Evolutionary conservation across 2,888 invertebrate species (phyloP).

Genomic region (Plebejus argus): DNA sequence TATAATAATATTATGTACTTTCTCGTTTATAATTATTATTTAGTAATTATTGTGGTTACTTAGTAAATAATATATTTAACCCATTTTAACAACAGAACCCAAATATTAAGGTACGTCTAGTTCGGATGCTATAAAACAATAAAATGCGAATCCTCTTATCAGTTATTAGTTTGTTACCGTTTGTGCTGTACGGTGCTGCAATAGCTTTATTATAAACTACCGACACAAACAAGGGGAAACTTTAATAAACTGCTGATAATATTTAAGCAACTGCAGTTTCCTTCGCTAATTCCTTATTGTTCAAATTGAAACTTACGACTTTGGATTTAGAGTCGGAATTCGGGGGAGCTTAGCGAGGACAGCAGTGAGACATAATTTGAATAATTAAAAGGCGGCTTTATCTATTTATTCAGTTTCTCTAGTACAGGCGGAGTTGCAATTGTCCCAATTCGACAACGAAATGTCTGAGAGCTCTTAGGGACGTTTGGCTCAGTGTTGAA

Average conservation of each 20-base stretch:
- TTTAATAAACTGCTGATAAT: conserved; percentile 31
- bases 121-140: conserved; percentile 9
- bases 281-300: not conserved
- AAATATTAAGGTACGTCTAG: not conserved
- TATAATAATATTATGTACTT: no score
- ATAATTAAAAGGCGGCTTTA: conserved; percentile 36
- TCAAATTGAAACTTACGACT: conserved; percentile 1
- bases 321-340: conserved; percentile 21
- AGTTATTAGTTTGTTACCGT: not conserved
- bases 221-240: conserved; percentile 29
- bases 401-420: conserved; percentile 39
- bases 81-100: not conserved
- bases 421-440: conserved; percentile 42
- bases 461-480: conserved; percentile 43
- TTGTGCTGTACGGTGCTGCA: conserved; percentile 19
- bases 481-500: conserved; percentile 42
- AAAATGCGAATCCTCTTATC: conserved; percentile 28
- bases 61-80: not conserved
- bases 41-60: no score
- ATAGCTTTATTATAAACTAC: conserved; percentile 28
- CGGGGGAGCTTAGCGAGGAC: conserved; percentile 17
- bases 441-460: conserved; percentile 45
- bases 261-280: conserved; percentile 29
- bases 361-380: conserved; percentile 34
- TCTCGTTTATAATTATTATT: no score